Percentiles rank a stretch among this genome's conserved stretches.
Conservation (phyloP, 2,888 invertebrate species). For the Melanophora roralis region DNA sequence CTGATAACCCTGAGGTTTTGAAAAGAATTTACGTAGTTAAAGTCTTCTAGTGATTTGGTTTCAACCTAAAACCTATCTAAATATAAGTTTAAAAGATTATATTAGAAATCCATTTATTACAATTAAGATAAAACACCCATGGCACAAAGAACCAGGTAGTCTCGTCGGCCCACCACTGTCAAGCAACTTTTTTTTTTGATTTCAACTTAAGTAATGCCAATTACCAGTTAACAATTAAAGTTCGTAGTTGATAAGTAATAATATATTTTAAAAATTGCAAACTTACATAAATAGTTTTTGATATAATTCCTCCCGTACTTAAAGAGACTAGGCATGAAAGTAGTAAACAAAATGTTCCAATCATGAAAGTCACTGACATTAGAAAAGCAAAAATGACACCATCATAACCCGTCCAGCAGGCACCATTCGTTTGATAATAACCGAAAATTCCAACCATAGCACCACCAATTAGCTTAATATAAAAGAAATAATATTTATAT, state of each 20-base stretch:
- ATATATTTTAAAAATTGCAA: not conserved
- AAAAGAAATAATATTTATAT: not conserved
- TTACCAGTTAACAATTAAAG: too few species aligned
- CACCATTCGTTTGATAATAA: slow-evolving; percentile 38
- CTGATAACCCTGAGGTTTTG: too few species aligned
- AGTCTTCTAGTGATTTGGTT: too few species aligned
- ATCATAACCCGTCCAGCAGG: slow-evolving; percentile 12
- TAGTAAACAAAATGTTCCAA: slow-evolving; percentile 87
- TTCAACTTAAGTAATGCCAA: too few species aligned
- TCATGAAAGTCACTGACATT: slow-evolving; percentile 86
- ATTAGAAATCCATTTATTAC: too few species aligned
- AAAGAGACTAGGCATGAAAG: slow-evolving; percentile 86
- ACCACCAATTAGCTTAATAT: slow-evolving; percentile 84
- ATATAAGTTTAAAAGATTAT: too few species aligned
- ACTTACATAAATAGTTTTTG: slow-evolving; percentile 81
- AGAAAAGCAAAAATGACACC: slow-evolving; percentile 77
- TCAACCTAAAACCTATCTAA: too few species aligned
- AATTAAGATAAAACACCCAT: too few species aligned
- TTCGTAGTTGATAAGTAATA: not conserved
- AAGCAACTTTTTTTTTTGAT: too few species aligned
- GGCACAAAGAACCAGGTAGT: too few species aligned
- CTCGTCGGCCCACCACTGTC: too few species aligned
- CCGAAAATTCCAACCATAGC: slow-evolving; percentile 82
- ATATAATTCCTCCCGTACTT: slow-evolving; percentile 88
- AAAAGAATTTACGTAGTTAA: too few species aligned